Conservation (phyloP, 2,113 vertebrate species). For the Ictalurus punctatus region DNA sequence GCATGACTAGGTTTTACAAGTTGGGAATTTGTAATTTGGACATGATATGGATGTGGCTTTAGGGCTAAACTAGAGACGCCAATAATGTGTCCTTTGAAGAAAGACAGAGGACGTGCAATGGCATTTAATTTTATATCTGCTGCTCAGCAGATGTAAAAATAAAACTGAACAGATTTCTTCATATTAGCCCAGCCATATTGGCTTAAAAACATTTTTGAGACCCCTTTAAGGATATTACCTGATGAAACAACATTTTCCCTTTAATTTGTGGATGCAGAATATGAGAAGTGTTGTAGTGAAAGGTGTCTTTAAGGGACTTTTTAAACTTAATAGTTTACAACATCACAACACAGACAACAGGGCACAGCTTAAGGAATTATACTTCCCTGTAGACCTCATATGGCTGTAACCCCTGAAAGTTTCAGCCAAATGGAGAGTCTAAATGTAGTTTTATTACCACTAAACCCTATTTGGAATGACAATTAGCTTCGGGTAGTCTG, state of each 20-base stretch:
- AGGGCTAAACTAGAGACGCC: slow-evolving; percentile 2
- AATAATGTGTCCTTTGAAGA: slow-evolving; percentile 19
- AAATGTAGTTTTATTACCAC: slow-evolving; percentile 69
- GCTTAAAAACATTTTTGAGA: neutral
- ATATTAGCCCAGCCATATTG: neutral
- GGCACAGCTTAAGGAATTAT: slow-evolving; percentile 55
- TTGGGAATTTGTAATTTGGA: neutral
- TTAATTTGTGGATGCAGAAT: slow-evolving; percentile 18
- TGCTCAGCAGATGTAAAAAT: slow-evolving; percentile 28
- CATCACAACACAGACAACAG: slow-evolving; percentile 61
- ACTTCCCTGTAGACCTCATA: slow-evolving; percentile 60
- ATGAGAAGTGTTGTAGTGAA: slow-evolving; percentile 19
- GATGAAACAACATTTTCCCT: slow-evolving; percentile 15
- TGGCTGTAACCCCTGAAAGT: slow-evolving; percentile 62
- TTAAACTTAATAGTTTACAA: slow-evolving; percentile 50
- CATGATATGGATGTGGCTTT: slow-evolving; percentile 14
- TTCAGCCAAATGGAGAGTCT: slow-evolving; percentile 59
- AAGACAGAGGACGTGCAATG: neutral
- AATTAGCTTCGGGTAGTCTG: slow-evolving; percentile 71
- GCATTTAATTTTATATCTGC: slow-evolving; percentile 23
- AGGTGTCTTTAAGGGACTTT: slow-evolving; percentile 7
- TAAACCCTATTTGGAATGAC: slow-evolving; percentile 67
- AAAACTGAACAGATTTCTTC: slow-evolving; percentile 7
- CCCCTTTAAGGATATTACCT: slow-evolving; percentile 21
- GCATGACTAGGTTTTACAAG: slow-evolving; percentile 14